Percentiles rank a stretch among this genome's conserved stretches.
Evolutionary conservation across 2,888 invertebrate genomes (phyloP).

Genomic region (Cryptus viduatorius): DNA sequence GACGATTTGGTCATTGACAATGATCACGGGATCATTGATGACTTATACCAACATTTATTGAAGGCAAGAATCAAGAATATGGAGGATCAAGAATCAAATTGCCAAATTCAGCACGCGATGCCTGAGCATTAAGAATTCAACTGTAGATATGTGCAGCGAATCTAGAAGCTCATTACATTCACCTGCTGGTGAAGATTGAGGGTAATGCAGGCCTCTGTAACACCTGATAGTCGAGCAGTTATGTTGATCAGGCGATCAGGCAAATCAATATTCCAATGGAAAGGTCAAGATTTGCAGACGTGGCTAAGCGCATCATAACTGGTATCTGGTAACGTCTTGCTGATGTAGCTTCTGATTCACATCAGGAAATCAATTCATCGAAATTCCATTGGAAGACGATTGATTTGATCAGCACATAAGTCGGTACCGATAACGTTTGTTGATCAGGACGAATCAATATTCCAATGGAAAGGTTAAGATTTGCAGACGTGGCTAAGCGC

Average conservation of each 20-base stretch:
- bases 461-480: not conserved
- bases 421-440: too few species aligned
- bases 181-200: slow-evolving; percentile 1
- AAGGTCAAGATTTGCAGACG: not conserved
- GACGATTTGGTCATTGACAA: too few species aligned
- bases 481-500: not conserved
- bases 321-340: slow-evolving; percentile 18
- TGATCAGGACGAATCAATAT: too few species aligned
- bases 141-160: too few species aligned
- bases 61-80: too few species aligned
- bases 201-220: not conserved
- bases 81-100: too few species aligned
- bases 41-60: too few species aligned
- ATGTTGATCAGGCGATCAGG: too few species aligned
- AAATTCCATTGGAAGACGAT: not conserved
- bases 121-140: too few species aligned
- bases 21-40: too few species aligned
- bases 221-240: not conserved
- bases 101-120: too few species aligned
- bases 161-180: not conserved
- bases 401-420: too few species aligned
- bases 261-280: not conserved
- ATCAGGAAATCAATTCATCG: slow-evolving; percentile 41
- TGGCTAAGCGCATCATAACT: slow-evolving; percentile 18
- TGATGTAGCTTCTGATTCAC: slow-evolving; percentile 20